Evolutionary conservation across 2,888 invertebrate genomes (phyloP), one percentile per base, ranked within the genome.

Genomic region (Achlya flavicornis): DNA sequence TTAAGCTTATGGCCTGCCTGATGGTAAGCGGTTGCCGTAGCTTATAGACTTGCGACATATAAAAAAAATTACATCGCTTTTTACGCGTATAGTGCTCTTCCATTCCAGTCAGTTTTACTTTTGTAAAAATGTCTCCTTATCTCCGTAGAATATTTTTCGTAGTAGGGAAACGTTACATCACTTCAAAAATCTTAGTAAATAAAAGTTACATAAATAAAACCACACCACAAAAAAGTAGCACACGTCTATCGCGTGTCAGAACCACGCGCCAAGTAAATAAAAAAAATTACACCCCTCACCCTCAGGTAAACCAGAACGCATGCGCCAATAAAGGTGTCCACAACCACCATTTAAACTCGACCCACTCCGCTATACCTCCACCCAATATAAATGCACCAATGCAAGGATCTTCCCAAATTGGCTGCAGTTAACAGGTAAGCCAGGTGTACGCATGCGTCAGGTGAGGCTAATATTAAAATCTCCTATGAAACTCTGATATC

Each of bases 381-480:
- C 62, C 60, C 69, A 63, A 61, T 71, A 63, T 66, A 66, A 59
- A 63, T 60, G 64, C 65, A 48, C 63, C 63, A 72, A 66, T 73
- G 69, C 72, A 74, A 46, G 70, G 77, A 68, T 83, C 86, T 73
- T 35, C 48, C 60, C 71, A 79, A 79, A 82, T 72, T 85, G 85
- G 90, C 41, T 75, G 70, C 69, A 73, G 62, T 63, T 67, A 78
- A 83, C 87, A 91, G 91, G 91, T 91, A 86, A 80, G 70, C 68
- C 88, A 91, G 90, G 89, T 91, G 86, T 41, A 91, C 92, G 92
- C 92, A 92, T 92, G 93, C 92, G 92, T 82, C 91, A 92, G 92
- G 92, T 93, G 81, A 76, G 66, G 65, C 63, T 69, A 67, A 38
- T 43, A 65, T 66, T 62, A 10, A 61, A 66, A 87, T 79, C 88